Conservation (phyloP, 37 sponge, comb jelly and placozoan species). For the Dysidea cf. avara region DNA sequence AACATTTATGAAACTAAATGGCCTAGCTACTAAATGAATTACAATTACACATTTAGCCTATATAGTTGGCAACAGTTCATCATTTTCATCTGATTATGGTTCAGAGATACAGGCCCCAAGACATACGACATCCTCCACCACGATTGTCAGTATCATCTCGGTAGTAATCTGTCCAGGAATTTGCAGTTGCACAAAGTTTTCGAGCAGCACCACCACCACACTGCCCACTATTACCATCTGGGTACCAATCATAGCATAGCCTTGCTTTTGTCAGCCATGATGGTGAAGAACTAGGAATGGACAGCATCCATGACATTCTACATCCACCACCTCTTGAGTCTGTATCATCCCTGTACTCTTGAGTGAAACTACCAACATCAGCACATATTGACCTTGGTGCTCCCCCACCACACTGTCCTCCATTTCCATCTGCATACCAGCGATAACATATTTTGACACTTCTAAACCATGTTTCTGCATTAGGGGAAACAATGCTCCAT, state of each 20-base stretch:
- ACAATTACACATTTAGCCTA: no score
- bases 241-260: slow-evolving; percentile 3
- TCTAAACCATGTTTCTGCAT: neutral
- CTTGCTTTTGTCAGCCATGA: neutral
- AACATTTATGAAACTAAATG: no score
- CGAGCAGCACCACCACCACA: neutral
- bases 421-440: no score
- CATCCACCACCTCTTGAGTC: slow-evolving; percentile 7
- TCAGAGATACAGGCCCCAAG: neutral
- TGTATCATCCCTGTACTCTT: slow-evolving; percentile 2
- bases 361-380: neutral
- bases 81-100: no score
- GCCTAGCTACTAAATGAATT: no score
- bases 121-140: no score
- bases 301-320: slow-evolving; percentile 6
- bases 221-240: slow-evolving; percentile 8
- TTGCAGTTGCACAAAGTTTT: neutral
- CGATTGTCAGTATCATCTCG: slow-evolving; percentile 2
- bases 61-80: no score
- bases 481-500: neutral
- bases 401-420: slow-evolving; percentile 8
- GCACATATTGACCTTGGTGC: neutral
- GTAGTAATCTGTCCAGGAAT: neutral
- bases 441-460: slow-evolving; percentile 1
- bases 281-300: neutral